Evolutionary conservation across 2,888 invertebrate genomes (phyloP), one percentile per base, ranked within the genome.

Genomic region (Hyppa rectilinea): DNA sequence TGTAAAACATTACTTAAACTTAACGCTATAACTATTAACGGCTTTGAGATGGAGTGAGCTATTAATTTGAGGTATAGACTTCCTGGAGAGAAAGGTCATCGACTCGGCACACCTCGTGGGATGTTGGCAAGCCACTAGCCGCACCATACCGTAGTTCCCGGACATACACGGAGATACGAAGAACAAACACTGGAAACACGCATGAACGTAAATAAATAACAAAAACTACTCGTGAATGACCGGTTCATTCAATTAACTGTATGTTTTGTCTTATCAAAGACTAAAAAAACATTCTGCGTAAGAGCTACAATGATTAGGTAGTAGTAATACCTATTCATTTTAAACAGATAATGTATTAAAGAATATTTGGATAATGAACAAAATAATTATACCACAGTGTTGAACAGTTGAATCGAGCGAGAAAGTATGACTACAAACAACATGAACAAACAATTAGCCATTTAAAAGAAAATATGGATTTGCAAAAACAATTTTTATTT

Each of bases 51-150:
- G 72, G 72, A 89, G 87, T 84, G 82, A 83, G 89, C 89, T 91
- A 92, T 93, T 93, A 93, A 92, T 92, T 93, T 91, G 89, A 92
- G 88, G 89, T 89, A 88, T 89, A 88, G 88, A 88, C 91, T 92
- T 92, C 92, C 91, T 91, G 89, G 89, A 88, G 89, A 86, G 85
- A 69, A 83, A 87, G 94, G 93, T 93, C 89, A 88, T 87, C 89
- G 93, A 91, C 91, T 87, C 87, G 81, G 83, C 88, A 88, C 91
- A 88, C 92, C 92, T 93, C 88, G 92, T 92, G 90, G 92, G 93
- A 93, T 93, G 93, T 90, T 92, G 91, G 88, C 82, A 81, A 85
- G 85, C 86, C 79, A 82, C 81, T 83, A 76, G 82, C 79, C 81
- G 87, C 87, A 82, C 81, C 83, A 84, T 84, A 86, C 89, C 89